Base-by-base conservation (phyloP, 1,140 invertebrate genomes). In the Leptinotarsa lineolata region DNA sequence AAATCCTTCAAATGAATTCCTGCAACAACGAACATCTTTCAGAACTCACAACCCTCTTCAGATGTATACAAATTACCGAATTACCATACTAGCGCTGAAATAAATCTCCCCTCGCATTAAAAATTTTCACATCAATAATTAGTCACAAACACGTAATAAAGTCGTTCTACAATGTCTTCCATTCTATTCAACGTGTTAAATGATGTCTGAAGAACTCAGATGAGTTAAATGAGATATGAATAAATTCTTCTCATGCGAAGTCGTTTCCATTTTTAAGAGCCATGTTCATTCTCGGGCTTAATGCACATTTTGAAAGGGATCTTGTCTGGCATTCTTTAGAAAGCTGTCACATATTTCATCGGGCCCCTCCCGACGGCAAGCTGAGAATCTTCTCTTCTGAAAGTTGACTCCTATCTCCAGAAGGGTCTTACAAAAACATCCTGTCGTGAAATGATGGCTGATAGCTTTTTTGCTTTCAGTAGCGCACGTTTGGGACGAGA, bases 321-420 rank as follows among this genome's bases (percentile, higher is more conserved):
- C 72, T 72, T 68, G 30, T 66, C 64, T 66, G 64, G 64, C 63
- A 72, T 71, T 44, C 74, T 76, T 74, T 68, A 73, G 72, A 77
- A n/a, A 80, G 80, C 80, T 81, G 80, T 81, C 80, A 78, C 80
- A 81, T 81, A 81, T 80, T 74, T 81, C 77, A 81, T 76, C 77
- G 71, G 71, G 70, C 74, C 77, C 77, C 79, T 76, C 76, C 77
- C 75, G 48, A 18, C 15, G 48, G 48, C 15, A 16, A 54, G 48
- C 48, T 54, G 48, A 71, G 54, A 21, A 66, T 68, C 72, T 68
- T 54, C 48, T 54, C 15, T 16, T 8, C n/a, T 54, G 48, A 54
- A 54, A 54, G 48, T 54, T 18, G 48, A 54, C 48, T 54, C n/a
- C 48, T 54, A 15, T 54, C 48, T 54, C 16, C 1, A 54, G 48